A percentile compares a stretch with the other conserved stretches of the same genome.
These are phyloP conservation scores for Drosophila colorata DNA, from an alignment of 2,888 invertebrate genomes.

Conservation along the genomic window DNA sequence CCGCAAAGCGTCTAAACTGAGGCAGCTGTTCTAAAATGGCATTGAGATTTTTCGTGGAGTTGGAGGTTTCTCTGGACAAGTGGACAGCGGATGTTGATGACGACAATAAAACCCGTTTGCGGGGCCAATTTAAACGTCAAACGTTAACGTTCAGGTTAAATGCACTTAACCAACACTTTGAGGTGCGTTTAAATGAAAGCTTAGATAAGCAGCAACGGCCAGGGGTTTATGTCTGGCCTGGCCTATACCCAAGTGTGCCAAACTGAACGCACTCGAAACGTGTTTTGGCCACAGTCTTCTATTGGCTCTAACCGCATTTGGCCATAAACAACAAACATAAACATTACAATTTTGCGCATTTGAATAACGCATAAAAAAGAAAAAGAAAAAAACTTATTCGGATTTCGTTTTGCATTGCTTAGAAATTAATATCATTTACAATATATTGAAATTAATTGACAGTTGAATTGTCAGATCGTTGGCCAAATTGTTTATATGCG, in stretches of 20 bases:
- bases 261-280: slow-evolving; percentile 51
- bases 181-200: slow-evolving; percentile 74
- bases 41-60: slow-evolving; percentile 1
- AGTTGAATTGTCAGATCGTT: slow-evolving; percentile 81
- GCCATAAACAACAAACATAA: slow-evolving; percentile 79
- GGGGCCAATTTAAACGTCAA: slow-evolving; percentile 78
- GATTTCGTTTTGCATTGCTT: slow-evolving; percentile 29
- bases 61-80: slow-evolving; percentile 16
- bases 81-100: slow-evolving; percentile 53
- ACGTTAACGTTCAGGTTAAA: slow-evolving; percentile 79
- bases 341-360: slow-evolving; percentile 76
- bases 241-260: slow-evolving; percentile 59
- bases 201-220: slow-evolving; percentile 57
- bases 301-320: slow-evolving; percentile 59
- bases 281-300: slow-evolving; percentile 50
- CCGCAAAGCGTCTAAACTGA: not conserved
- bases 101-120: slow-evolving; percentile 61
- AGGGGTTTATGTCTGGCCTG: slow-evolving; percentile 4
- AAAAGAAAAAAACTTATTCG: slow-evolving; percentile 5
- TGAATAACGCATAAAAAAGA: slow-evolving; percentile 36
- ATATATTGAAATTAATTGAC: slow-evolving; percentile 81
- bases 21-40: slow-evolving; percentile 24
- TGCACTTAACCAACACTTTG: slow-evolving; percentile 81
- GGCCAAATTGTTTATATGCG: slow-evolving; percentile 70
- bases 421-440: slow-evolving; percentile 81